Evolutionary conservation across 2,113 vertebrate genomes (phyloP), one percentile per base, ranked within the genome.

Genomic region (Pterocles orientalis): DNA sequence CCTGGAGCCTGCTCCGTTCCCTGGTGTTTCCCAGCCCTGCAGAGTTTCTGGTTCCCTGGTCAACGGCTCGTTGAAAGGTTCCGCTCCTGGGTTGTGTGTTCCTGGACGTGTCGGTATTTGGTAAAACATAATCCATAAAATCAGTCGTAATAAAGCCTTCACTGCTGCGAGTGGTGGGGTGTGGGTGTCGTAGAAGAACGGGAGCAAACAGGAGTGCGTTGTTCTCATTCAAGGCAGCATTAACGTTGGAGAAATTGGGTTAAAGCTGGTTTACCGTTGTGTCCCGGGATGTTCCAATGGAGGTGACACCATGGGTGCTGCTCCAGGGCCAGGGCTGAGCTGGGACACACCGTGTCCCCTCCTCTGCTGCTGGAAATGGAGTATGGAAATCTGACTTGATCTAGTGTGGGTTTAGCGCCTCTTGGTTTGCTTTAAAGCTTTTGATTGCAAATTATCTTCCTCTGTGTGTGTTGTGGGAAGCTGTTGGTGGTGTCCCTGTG

Each of bases 91-190:
- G 16, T n/a, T 21, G 5, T 9, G 25, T 34, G 36, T 77, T 73
- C 23, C 0, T 5, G 86, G 75, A 28, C 24, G 45, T 43, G 20
- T 14, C 26, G 4, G 12, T 9, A 12, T 29, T 12, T 5, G 26
- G 29, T 12, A 76, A 47, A 75, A 72, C 25, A 12, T 0, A 29
- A n/a, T 34, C 24, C 20, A 20, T 31, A 12, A 58, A 39, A 65
- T 45, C 3, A 48, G 13, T 61, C 10, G 2, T 31, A 10, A 26
- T n/a, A 23, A 47, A 70, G 6, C 68, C 62, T 71, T 72, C 8
- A 2, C 39, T 0, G 0, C 73, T 68, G 2, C 11, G 15, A 69
- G 51, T 4, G 57, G 45, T 57, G 25, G 79, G 18, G 5, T 0
- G 10, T 19, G 2, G 14, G 13, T 11, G 1, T 21, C 41, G 1